Base-by-base conservation (phyloP, 2,113 vertebrate genomes). In the Nibea albiflora region DNA sequence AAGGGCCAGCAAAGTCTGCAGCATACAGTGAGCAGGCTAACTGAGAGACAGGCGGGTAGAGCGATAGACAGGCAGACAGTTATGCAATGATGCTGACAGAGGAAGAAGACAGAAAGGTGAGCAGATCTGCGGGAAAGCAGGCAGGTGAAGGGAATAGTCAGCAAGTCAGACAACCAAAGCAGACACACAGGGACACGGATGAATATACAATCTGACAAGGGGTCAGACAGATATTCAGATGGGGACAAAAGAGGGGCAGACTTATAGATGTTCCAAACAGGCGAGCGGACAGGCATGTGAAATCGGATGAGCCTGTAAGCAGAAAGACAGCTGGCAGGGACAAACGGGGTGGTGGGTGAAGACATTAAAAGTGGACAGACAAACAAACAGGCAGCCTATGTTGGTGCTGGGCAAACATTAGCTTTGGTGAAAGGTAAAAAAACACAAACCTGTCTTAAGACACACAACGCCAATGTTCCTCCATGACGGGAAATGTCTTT, bases 151-250 rank as follows among this genome's bases (percentile, higher is more conserved):
- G 56, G 80, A 78, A 72, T 66, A 60, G 54, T 76, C 75, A 81
- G 74, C 44, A 77, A 83, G 72, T 67, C 82, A 74, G 73, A 84
- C 64, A 84, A 53, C 56, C 76, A 78, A 71, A 73, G 71, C 78
- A 39, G 63, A 79, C 35, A 69, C 61, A 52, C 10, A 2, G 53
- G 50, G 52, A 75, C 49, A 22, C 1, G 49, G 67, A 87, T 78
- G 76, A 78, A 85, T 86, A 88, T 75, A 64, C 47, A 64, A 74
- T 62, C 61, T 47, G 85, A 89, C 81, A 86, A 65, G 63, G 64
- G 81, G 77, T 82, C 80, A 84, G 73, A 73, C 31, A 26, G 60
- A 76, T 58, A 73, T 76, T 79, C 80, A 69, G 67, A 84, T 39
- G 11, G 76, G 77, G 65, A 85, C 78, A 82, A 88, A 80, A 61